Conservation (phyloP, 2,888 invertebrate species). For the Rhimphoctona megacephalus region DNA sequence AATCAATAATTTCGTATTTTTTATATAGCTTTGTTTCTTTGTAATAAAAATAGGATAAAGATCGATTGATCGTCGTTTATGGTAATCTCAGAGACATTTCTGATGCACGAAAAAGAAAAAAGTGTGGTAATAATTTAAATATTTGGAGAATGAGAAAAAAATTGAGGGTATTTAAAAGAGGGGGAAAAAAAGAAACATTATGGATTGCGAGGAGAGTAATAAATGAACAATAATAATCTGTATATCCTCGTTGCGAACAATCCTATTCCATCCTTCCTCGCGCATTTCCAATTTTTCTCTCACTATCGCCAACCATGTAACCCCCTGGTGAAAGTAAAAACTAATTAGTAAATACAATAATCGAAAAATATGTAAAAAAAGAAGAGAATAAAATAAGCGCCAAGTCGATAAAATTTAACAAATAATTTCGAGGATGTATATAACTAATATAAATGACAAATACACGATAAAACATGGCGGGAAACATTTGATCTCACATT, state of each 20-base stretch:
- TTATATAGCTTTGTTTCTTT: neutral
- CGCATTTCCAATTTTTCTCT: constrained; percentile 67
- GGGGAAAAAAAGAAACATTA: constrained; percentile 24
- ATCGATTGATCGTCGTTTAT: constrained; percentile 5
- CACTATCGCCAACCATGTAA: constrained; percentile 71
- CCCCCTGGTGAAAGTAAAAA: constrained; percentile 84
- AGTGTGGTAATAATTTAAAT: constrained; percentile 1
- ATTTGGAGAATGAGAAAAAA: constrained; percentile 13
- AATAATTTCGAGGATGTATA: constrained; percentile 57
- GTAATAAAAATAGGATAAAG: neutral
- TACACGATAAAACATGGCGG: neutral
- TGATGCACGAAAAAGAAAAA: constrained; percentile 64
- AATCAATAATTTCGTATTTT: neutral
- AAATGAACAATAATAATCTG: constrained; percentile 23
- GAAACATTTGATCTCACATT: constrained; percentile 30
- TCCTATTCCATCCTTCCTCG: constrained; percentile 78
- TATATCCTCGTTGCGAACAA: constrained; percentile 81
- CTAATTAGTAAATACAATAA: constrained; percentile 83
- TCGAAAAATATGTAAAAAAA: constrained; percentile 53
- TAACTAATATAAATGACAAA: constrained; percentile 51
- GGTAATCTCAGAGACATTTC: constrained; percentile 58
- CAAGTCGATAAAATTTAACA: constrained; percentile 36
- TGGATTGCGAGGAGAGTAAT: too few species aligned
- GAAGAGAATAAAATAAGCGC: constrained; percentile 39
- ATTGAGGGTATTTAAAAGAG: constrained; percentile 27